These are phyloP conservation scores for Chloroceryle aenea DNA, from an alignment of 2,113 vertebrate genomes.

Conservation along the genomic window DNA sequence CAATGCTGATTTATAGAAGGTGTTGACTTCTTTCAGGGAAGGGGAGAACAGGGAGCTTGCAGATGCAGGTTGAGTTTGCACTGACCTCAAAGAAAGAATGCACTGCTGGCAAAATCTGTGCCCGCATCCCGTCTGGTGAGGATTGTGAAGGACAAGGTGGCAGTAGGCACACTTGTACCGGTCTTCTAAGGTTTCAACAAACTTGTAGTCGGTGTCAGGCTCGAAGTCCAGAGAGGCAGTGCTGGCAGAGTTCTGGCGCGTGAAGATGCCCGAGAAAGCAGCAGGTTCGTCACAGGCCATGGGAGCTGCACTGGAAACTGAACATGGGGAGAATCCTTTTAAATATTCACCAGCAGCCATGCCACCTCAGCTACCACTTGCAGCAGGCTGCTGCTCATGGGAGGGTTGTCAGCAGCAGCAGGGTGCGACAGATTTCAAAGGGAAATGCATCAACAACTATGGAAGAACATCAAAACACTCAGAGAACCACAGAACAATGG, in stretches of 20 bases:
- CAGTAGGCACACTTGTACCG: slow-evolving; percentile 84
- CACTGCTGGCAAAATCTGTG: slow-evolving; percentile 89
- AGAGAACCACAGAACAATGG: neutral
- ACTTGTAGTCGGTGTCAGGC: slow-evolving; percentile 69
- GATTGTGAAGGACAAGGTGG: slow-evolving; percentile 81
- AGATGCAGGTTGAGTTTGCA: neutral
- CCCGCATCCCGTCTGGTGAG: slow-evolving; percentile 88
- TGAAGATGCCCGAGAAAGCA: slow-evolving; percentile 33
- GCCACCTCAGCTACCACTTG: accelerated
- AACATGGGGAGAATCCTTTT: neutral
- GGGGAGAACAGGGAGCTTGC: accelerated
- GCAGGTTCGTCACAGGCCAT: slow-evolving; percentile 77
- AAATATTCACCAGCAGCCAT: neutral
- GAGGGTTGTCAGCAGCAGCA: neutral
- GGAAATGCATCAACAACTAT: neutral
- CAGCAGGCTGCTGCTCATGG: neutral
- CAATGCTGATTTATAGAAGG: neutral
- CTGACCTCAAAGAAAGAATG: slow-evolving; percentile 81
- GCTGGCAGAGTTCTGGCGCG: slow-evolving; percentile 75
- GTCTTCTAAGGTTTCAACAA: slow-evolving; percentile 81
- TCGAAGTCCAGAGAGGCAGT: slow-evolving; percentile 81
- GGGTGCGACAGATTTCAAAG: neutral
- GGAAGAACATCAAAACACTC: neutral
- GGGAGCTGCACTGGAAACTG: slow-evolving; percentile 22
- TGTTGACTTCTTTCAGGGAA: accelerated